Base-by-base conservation (phyloP, 2,797 vertebrate genomes). In the Mormyrops boulengeri region DNA sequence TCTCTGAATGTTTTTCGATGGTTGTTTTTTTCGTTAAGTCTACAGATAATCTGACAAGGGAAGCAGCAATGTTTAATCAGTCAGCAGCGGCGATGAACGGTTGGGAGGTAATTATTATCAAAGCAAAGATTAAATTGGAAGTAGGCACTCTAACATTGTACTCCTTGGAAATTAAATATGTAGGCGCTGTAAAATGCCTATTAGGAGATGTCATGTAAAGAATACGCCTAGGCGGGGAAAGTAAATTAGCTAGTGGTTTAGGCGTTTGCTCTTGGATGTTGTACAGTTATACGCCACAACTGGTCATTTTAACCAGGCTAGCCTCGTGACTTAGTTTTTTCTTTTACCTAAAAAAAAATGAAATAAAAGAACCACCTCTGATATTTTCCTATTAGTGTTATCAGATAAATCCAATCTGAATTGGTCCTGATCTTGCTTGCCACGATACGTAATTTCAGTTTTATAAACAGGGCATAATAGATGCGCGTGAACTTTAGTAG, bases 61-160 rank as follows among this genome's bases (percentile, higher is more conserved):
- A 60, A 85, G 77, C 80, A 80, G 77, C 88, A 53, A 89, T 89
- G 80, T 89, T 89, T 89, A 26, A 49, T 26, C 57, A 88, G 88
- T 89, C 38, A 85, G 88, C 47, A 88, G 88, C 69, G 34, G 88
- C 62, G 88, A 53, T 69, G 47, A 22, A 22, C 52, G 34, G 88
- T 82, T 82, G 77, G 77, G 77, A 82, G 77, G 77, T 82, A 82
- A 82, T 82, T 82, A 82, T 47, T 82, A 82, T 47, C 17, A 82
- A 47, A 82, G 77, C 77, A n/a, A 44, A 82, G 77, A 44, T 82
- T 44, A 47, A 82, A 82, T 73, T 38, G 69, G 69, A 73, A 41
- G 69, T 82, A 82, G 77, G 77, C 77, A 11, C 34, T 41, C 69
- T 8, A 26, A 26, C 52, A 26, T 66, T 88, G 55, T 88, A 19